Conservation (phyloP, 2,888 invertebrate species). For the Sinopyrophorus schimmeli region DNA sequence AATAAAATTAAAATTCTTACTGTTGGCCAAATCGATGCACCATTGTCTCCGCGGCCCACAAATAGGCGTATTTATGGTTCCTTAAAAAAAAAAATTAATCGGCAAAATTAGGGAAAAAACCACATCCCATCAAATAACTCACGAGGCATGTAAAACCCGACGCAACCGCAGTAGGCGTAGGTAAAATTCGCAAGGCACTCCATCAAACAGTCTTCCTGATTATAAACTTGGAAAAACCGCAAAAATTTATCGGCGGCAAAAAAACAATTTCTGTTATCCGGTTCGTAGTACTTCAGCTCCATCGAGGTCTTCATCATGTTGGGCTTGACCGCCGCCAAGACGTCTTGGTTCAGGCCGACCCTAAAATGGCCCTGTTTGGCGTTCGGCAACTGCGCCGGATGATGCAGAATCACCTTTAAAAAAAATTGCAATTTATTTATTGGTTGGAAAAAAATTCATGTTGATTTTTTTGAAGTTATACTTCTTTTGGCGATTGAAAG, state of each 20-base stretch:
- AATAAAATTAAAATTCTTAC: too few species aligned
- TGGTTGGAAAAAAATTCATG: too few species aligned
- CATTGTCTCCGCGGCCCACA: neutral
- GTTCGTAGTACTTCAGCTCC: slow-evolving; percentile 62
- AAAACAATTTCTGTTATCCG: slow-evolving; percentile 65
- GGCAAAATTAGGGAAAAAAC: neutral
- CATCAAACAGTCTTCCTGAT: slow-evolving; percentile 68
- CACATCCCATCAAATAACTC: too few species aligned
- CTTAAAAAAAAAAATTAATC: neutral
- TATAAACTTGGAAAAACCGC: slow-evolving; percentile 65
- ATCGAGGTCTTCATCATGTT: slow-evolving; percentile 70
- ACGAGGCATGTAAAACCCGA: slow-evolving; percentile 66
- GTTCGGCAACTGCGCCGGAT: slow-evolving; percentile 64
- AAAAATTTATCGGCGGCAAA: slow-evolving; percentile 66
- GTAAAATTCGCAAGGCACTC: slow-evolving; percentile 69
- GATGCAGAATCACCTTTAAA: slow-evolving; percentile 16
- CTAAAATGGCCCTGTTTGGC: slow-evolving; percentile 65
- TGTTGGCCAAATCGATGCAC: neutral
- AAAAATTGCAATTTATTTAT: too few species aligned
- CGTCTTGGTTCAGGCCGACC: slow-evolving; percentile 65
- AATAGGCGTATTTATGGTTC: neutral
- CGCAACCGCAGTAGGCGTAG: slow-evolving; percentile 61
- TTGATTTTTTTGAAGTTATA: too few species aligned
- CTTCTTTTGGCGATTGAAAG: too few species aligned
- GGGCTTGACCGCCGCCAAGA: slow-evolving; percentile 68